These are phyloP conservation scores for Parazoanthus atlanticus DNA, from an alignment of 92 coral and sea anemone genomes.

Conservation along the genomic window DNA sequence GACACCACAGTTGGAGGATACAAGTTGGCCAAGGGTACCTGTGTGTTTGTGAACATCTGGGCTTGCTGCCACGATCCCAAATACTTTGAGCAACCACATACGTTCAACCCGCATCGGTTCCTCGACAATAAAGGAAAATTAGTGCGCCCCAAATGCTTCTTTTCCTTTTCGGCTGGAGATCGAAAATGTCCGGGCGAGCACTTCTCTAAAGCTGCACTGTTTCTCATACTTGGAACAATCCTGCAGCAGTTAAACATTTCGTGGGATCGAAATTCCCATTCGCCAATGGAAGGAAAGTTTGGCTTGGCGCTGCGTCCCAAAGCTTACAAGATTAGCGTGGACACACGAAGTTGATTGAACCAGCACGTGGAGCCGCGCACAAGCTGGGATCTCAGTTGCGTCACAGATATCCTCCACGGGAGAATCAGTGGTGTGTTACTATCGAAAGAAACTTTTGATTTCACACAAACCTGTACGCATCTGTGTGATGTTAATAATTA, in stretches of 20 bases:
- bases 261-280: slow-evolving; percentile 61
- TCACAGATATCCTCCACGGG: no score
- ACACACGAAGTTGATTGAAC: slow-evolving; percentile 14
- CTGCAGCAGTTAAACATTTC: slow-evolving; percentile 75
- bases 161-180: no score
- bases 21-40: no score
- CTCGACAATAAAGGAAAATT: no score
- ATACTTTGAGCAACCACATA: slow-evolving; percentile 78
- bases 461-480: no score
- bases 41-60: slow-evolving; percentile 93
- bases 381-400: background rate
- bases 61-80: slow-evolving; percentile 88
- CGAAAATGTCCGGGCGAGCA: slow-evolving; percentile 94
- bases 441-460: no score
- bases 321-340: slow-evolving; percentile 69
- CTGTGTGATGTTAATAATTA: no score
- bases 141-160: no score
- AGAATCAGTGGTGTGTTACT: no score
- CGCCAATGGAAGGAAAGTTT: slow-evolving; percentile 82
- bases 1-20: no score
- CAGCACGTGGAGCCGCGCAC: no score
- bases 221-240: slow-evolving; percentile 83
- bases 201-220: slow-evolving; percentile 82
- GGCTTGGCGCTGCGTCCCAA: slow-evolving; percentile 89
- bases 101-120: slow-evolving; percentile 92